Conservation (phyloP, 2,113 vertebrate species). For the Oenanthe oenanthe region DNA sequence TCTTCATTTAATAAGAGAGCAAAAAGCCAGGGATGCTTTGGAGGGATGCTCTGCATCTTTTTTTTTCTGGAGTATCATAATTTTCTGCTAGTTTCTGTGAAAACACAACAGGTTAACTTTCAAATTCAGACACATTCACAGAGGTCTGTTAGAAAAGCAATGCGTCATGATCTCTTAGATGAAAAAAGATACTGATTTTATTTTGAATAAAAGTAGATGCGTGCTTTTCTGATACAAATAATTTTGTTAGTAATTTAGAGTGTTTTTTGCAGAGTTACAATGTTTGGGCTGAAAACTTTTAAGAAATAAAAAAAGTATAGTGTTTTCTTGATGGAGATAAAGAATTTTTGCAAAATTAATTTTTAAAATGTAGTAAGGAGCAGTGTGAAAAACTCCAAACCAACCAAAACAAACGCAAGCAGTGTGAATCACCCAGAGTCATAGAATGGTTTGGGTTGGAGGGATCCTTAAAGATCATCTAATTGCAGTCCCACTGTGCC, state of each 20-base stretch:
- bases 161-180: background rate
- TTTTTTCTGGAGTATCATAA: background rate
- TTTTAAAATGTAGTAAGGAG: background rate
- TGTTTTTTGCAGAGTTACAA: background rate
- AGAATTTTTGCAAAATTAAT: background rate
- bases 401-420: background rate
- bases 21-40: background rate
- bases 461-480: background rate
- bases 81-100: background rate
- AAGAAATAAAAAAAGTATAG: background rate
- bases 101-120: background rate
- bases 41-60: too few relatives aligned
- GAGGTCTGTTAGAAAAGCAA: background rate
- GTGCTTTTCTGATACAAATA: background rate
- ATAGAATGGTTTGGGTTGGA: background rate
- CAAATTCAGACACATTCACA: background rate
- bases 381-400: background rate
- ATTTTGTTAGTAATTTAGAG: background rate
- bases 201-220: background rate
- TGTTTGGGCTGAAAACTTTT: background rate
- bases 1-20: background rate
- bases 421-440: background rate
- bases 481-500: background rate
- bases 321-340: fast-evolving
- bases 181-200: background rate